Evolutionary conservation across 2,888 invertebrate species (phyloP).

Genomic region (Pteria penguin): DNA sequence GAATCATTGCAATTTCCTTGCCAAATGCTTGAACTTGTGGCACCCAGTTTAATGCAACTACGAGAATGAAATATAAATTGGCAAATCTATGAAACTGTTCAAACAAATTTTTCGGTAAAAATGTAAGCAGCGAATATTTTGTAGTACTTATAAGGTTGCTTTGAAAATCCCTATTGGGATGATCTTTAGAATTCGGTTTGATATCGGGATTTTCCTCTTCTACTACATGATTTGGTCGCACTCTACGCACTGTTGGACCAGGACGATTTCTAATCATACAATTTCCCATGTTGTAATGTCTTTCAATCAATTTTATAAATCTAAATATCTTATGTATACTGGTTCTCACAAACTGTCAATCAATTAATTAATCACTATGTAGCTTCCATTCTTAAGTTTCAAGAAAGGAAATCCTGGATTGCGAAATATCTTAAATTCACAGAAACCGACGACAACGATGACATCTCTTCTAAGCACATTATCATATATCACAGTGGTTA

Average conservation of each 20-base stretch:
- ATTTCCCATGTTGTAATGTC: too few relatives aligned
- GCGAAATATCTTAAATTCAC: too few relatives aligned
- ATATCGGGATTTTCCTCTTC: conserved; percentile 43
- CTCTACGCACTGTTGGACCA: conserved; percentile 59
- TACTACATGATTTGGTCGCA: conserved; percentile 68
- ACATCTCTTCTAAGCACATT: too few relatives aligned
- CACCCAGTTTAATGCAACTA: conserved; percentile 97
- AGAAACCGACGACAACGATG: too few relatives aligned
- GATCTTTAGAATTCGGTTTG: conserved; percentile 54
- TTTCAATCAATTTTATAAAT: too few relatives aligned
- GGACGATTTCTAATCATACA: conserved; percentile 56
- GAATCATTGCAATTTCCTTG: conserved; percentile 96
- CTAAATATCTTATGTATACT: too few relatives aligned
- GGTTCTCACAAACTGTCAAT: too few relatives aligned
- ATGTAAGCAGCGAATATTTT: conserved; percentile 94
- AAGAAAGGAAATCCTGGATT: too few relatives aligned
- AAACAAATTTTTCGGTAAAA: conserved; percentile 96
- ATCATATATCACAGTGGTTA: too few relatives aligned
- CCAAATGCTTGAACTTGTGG: conserved; percentile 92
- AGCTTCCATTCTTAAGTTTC: too few relatives aligned
- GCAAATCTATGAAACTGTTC: conserved; percentile 99
- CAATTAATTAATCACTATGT: too few relatives aligned
- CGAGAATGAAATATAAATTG: conserved; percentile 98
- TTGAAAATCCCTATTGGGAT: conserved; percentile 68
- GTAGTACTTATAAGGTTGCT: conserved; percentile 76